These are phyloP conservation scores for Dasypus novemcinctus DNA, from an alignment of 2,113 vertebrate species.

Conservation along the genomic window DNA sequence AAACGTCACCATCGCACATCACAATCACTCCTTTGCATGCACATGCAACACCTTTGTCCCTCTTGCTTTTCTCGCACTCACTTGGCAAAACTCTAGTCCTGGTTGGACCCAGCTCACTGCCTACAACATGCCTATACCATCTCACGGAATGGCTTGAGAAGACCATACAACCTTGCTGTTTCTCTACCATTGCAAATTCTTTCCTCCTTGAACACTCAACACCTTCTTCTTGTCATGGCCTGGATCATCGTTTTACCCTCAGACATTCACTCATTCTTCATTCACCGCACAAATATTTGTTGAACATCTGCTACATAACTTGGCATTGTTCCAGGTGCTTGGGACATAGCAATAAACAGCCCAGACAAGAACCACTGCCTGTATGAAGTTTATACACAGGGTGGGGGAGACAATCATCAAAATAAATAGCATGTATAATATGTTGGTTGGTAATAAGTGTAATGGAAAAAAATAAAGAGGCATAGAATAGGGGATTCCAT, in stretches of 20 bases:
- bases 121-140: not conserved
- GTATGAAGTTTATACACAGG: not conserved
- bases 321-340: not conserved
- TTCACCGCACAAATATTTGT: not conserved
- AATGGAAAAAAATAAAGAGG: not conserved
- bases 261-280: not conserved
- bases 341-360: not conserved
- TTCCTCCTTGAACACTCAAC: not conserved
- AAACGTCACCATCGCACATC: not conserved
- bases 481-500: too few relatives aligned
- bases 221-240: not conserved
- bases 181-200: not conserved
- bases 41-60: too few relatives aligned
- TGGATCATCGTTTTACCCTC: not conserved
- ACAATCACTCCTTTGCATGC: not conserved
- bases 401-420: not conserved
- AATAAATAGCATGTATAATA: too few relatives aligned
- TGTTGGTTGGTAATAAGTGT: not conserved
- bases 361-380: not conserved
- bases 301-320: too few relatives aligned
- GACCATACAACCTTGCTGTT: not conserved
- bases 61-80: not conserved
- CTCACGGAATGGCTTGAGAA: not conserved
- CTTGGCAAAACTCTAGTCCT: not conserved
- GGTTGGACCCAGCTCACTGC: not conserved